Conservation (phyloP, 2,113 vertebrate genomes). For the Chionomys nivalis region DNA sequence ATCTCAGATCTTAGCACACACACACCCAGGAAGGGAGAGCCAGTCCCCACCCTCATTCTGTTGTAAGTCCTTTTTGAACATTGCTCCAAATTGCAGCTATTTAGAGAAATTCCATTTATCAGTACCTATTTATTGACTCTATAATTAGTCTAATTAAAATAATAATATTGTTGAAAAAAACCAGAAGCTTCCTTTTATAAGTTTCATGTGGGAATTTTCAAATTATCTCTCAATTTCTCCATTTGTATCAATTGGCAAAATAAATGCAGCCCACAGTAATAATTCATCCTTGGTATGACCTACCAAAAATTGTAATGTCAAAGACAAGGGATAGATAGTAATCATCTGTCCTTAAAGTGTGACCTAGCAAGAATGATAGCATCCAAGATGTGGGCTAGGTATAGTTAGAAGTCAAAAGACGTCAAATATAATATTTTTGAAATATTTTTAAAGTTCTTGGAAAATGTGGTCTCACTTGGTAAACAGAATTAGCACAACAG, state of each 20-base stretch:
- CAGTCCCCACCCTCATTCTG: background rate
- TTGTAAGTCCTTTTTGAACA: background rate
- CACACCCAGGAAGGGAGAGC: background rate
- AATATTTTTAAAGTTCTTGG: background rate
- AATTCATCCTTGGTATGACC: slow-evolving; percentile 16
- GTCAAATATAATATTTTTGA: background rate
- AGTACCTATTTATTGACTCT: slow-evolving; percentile 15
- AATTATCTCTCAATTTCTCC: slow-evolving; percentile 27
- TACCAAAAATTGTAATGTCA: background rate
- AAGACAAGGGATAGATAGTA: background rate
- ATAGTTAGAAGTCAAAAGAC: background rate
- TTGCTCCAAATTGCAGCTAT: slow-evolving; percentile 25
- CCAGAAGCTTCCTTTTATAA: background rate
- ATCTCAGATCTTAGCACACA: background rate
- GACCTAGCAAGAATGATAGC: background rate
- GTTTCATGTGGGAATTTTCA: background rate
- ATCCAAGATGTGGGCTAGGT: background rate
- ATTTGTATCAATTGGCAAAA: slow-evolving; percentile 22
- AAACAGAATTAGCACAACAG: background rate
- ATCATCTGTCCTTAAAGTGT: slow-evolving; percentile 18
- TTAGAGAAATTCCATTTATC: slow-evolving; percentile 60
- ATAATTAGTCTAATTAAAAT: slow-evolving; percentile 35
- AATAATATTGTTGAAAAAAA: slow-evolving; percentile 45
- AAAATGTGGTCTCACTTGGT: background rate
- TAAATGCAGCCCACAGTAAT: background rate